These are phyloP conservation scores for Luffia ferchaultella DNA, from an alignment of 2,888 invertebrate genomes.

Conservation along the genomic window DNA sequence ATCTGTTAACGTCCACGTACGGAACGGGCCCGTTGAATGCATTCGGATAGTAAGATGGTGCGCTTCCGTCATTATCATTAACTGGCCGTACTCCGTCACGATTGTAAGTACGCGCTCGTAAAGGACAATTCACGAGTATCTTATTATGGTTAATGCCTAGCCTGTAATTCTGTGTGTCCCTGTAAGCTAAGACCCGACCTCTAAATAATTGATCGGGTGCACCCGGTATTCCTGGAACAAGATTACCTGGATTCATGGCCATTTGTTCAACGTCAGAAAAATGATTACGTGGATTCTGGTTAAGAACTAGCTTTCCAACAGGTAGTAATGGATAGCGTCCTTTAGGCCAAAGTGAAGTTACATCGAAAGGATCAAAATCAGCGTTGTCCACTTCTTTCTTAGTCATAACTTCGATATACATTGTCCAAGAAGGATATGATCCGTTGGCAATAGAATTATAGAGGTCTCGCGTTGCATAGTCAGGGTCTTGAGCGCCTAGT, in stretches of 20 bases:
- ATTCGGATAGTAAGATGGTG: constrained; percentile 91
- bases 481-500: constrained; percentile 77
- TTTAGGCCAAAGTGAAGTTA: constrained; percentile 87
- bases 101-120: constrained; percentile 73
- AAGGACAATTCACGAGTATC: constrained; percentile 89
- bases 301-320: constrained; percentile 81
- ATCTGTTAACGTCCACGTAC: constrained; percentile 18
- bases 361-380: constrained; percentile 85
- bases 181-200: constrained; percentile 79
- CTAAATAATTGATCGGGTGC: constrained; percentile 86
- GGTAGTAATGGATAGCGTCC: constrained; percentile 79
- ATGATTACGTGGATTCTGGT: constrained; percentile 83
- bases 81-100: constrained; percentile 79
- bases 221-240: constrained; percentile 85
- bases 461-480: constrained; percentile 84
- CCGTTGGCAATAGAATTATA: constrained; percentile 85
- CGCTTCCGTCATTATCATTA: constrained; percentile 77
- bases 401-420: constrained; percentile 83
- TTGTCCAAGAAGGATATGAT: constrained; percentile 73
- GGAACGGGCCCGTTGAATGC: constrained; percentile 80
- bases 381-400: constrained; percentile 74
- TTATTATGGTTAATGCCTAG: constrained; percentile 86
- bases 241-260: constrained; percentile 82
- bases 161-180: constrained; percentile 81
- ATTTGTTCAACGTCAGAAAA: constrained; percentile 86